Evolutionary conservation across 1,140 invertebrate genomes (phyloP), one percentile per base, ranked within the genome.

Genomic region (Zeugodacus cucurbitae): DNA sequence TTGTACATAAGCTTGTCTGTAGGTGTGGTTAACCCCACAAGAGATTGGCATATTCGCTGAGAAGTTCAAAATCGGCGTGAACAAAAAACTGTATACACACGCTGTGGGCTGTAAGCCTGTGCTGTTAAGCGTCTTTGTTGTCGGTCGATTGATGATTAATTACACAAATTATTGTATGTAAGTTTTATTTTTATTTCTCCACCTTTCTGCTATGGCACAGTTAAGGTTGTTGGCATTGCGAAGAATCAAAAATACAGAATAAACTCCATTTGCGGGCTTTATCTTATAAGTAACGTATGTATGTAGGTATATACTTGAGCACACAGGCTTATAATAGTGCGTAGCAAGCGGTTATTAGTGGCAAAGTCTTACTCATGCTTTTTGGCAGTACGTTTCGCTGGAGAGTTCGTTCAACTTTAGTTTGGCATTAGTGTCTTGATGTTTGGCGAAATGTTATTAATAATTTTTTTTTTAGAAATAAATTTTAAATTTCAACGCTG

Each of bases 81-180:
- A n/a, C 62, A 67, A 67, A 67, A 34, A 11, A 34, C n/a, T n/a
- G n/a, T n/a, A 67, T 32, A 32, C 26, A 67, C 29, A 54, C 32
- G 37, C 67, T 74, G 32, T 41, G 32, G 14, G 20, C 32, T 67
- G 62, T 64, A n/a, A 11, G 26, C 26, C 3, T 64, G 11, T 29
- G 26, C 62, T 64, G 8, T 74, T 37, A 74, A 74, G 67, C 34
- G 67, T 7, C 34, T 74, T 74, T 74, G 67, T 74, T 74, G 34
- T 32, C 34, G 20, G 34, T 74, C 67, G 67, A 74, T 74, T 74
- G 67, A 74, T 74, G 67, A 74, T 74, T 74, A 74, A 74, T 74
- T 74, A 74, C 67, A 74, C 34, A 37, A 74, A 74, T 74, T 41
- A 74, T 20, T 37, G 32, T 54, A 10, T 32, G 32, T 6, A 41